Percentiles rank a stretch among this genome's conserved stretches.
phyloP scores from a whole-genome alignment of 2,888 invertebrate genomes.

The Drosophila borealis region DNA sequence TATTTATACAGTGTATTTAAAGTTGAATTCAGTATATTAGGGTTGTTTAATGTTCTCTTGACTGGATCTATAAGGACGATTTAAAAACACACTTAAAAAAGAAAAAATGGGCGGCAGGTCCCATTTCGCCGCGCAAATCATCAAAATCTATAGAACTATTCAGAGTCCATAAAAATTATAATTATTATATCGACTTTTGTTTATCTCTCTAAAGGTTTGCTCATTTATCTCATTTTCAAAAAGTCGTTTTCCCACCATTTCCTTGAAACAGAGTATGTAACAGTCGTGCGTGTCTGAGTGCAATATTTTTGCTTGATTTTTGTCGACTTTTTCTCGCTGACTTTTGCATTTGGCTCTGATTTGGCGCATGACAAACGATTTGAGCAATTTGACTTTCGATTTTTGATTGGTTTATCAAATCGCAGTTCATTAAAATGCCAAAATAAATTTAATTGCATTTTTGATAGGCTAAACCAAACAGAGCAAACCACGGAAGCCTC shows the following conservation, averaged over 20 bases:
- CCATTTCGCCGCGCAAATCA: no score
- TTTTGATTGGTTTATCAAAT: constrained; percentile 74
- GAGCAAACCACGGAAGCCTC: constrained; percentile 8
- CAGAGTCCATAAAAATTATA: no score
- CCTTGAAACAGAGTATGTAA: constrained; percentile 4
- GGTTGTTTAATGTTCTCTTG: background rate
- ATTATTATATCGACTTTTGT: no score
- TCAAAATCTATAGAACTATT: no score
- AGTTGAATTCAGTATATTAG: background rate
- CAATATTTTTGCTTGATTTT: background rate
- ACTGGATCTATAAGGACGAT: background rate
- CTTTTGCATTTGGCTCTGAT: constrained; percentile 48
- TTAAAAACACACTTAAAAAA: no score
- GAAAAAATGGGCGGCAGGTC: no score
- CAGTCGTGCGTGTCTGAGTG: background rate
- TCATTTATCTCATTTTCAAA: no score
- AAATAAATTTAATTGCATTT: constrained; percentile 54
- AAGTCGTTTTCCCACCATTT: background rate
- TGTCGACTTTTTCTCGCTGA: constrained; percentile 7
- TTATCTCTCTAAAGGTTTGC: background rate
- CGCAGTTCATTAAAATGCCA: constrained; percentile 67
- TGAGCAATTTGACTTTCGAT: constrained; percentile 72
- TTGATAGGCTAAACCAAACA: constrained; percentile 15
- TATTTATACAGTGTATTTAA: background rate
- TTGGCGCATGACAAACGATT: constrained; percentile 70